These are phyloP conservation scores for Abrostola tripartita DNA, from an alignment of 2,888 invertebrate species.

Conservation along the genomic window DNA sequence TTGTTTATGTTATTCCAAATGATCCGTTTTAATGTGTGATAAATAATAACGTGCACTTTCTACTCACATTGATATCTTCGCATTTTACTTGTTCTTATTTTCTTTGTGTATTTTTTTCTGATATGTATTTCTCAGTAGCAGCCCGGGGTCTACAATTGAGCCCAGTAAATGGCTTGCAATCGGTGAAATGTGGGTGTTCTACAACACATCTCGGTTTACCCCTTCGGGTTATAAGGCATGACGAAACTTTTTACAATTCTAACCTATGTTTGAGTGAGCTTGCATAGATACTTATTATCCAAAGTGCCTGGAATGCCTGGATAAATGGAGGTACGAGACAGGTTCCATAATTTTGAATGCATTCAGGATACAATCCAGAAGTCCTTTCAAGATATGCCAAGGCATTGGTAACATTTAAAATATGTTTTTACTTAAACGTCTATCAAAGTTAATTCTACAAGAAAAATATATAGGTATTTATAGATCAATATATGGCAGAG, in stretches of 20 bases:
- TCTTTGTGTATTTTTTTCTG: background rate
- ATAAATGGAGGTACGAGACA: background rate
- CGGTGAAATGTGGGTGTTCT: slow-evolving; percentile 5
- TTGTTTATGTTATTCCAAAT: background rate
- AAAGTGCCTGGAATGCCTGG: slow-evolving; percentile 1
- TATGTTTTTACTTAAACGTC: too few species aligned
- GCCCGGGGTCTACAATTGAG: background rate
- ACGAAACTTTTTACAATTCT: slow-evolving; percentile 2
- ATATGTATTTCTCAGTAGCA: background rate
- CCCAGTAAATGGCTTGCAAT: slow-evolving; percentile 4
- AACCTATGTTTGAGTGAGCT: slow-evolving; percentile 1
- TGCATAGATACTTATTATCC: slow-evolving; percentile 1
- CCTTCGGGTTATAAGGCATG: slow-evolving; percentile 1
- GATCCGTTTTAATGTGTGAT: background rate
- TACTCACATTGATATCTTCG: background rate
- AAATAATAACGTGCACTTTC: background rate
- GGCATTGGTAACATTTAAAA: too few species aligned
- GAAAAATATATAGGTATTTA: too few species aligned
- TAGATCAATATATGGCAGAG: too few species aligned
- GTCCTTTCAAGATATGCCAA: background rate
- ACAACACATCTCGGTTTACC: slow-evolving; percentile 3
- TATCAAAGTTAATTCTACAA: too few species aligned
- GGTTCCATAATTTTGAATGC: background rate
- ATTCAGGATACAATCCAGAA: background rate
- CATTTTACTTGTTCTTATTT: too few species aligned